Evolutionary conservation across 2,113 vertebrate species (phyloP), one percentile per base, ranked within the genome.

Genomic region (Platichthys stellatus): DNA sequence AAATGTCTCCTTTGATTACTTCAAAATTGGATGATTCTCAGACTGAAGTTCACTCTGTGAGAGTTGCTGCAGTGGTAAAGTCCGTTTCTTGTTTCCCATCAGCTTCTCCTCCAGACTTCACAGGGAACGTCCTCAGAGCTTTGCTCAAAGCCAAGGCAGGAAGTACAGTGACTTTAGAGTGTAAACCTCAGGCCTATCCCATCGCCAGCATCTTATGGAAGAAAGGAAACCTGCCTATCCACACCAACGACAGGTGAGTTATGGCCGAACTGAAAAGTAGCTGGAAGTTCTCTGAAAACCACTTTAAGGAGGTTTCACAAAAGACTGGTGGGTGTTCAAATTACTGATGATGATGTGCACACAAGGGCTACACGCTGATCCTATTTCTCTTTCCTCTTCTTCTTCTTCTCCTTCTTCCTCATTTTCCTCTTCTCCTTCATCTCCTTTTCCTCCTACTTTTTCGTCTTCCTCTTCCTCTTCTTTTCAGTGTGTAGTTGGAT

Each of bases 71-170:
- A 51, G 47, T 6, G 23, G 43, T 88, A 61, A 86, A 76, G 69
- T 74, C 84, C 63, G 70, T 79, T 89, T 86, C 78, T n/a, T 84
- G 59, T 78, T 91, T 72, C 18, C 54, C 69, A 72, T 77, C 82
- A 98, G 96, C 97, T 24, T 96, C 96, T 72, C 94, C 97, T 79
- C 97, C 97, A 47, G 96, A 98, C 91, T 98, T 98, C 91, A 96
- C 96, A 81, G 95, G 91, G 76, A 96, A 90, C n/a, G 93, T 96
- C 35, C 96, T 98, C 93, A 94, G 94, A 89, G 80, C 92, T 69
- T 85, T 96, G 89, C 93, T 97, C 85, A 96, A 96, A 91, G 96
- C 95, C 82, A 96, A 97, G 69, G 94, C 93, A 74, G 97, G 97
- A 88, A 96, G 94, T 66, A 92, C 94, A 21, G 96, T 97, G 88